These are phyloP conservation scores for Cydia pomonella DNA, from an alignment of 1,140 invertebrate genomes.

Conservation along the genomic window DNA sequence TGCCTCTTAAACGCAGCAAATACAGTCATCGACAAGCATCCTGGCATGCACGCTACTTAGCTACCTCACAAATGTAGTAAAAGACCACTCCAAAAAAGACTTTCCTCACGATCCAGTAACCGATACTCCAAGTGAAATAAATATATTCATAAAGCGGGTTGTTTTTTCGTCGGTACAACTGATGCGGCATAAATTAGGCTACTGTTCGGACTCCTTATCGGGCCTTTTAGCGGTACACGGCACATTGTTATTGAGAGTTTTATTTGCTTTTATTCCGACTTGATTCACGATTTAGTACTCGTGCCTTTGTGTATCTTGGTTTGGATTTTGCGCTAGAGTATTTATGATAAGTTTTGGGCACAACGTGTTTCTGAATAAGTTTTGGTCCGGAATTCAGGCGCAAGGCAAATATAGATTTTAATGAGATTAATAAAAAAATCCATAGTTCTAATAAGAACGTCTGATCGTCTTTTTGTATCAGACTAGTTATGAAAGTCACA, in stretches of 20 bases:
- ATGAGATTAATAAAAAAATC: too few species aligned
- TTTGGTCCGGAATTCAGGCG: too few species aligned
- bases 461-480: too few species aligned
- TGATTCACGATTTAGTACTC: slow-evolving; percentile 22
- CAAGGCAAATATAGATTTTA: too few species aligned
- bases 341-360: neutral
- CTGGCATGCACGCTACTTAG: neutral
- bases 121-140: slow-evolving; percentile 13
- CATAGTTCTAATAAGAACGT: too few species aligned
- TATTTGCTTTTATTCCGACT: slow-evolving; percentile 2
- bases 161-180: slow-evolving; percentile 18
- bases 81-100: slow-evolving; percentile 4
- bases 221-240: slow-evolving; percentile 31
- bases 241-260: slow-evolving; percentile 31
- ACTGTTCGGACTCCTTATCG: slow-evolving; percentile 19
- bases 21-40: neutral
- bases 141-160: slow-evolving; percentile 29
- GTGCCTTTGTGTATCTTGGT: neutral
- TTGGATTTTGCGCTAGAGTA: neutral
- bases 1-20: neutral
- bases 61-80: neutral
- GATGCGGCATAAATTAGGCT: slow-evolving; percentile 26
- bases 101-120: neutral
- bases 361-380: neutral
- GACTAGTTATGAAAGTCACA: too few species aligned